phyloP scores from a whole-genome alignment of 2,797 vertebrate species.

The Eptatretus atami region DNA sequence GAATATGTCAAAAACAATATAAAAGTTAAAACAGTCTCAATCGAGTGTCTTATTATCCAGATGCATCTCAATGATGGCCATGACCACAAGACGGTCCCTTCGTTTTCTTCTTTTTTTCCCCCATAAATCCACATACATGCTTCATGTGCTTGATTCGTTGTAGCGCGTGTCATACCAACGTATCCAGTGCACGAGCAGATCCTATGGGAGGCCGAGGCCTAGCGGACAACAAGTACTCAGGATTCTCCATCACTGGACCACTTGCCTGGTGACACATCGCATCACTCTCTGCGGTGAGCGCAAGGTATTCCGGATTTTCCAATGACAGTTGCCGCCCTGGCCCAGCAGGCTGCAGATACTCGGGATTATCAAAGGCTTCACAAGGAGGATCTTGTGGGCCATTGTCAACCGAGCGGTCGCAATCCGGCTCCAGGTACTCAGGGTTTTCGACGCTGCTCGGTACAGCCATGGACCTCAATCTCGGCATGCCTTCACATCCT shows the following conservation, averaged over 20 bases:
- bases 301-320: conserved; percentile 3
- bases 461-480: neutral
- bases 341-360: neutral
- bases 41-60: no score
- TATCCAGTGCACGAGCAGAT: neutral
- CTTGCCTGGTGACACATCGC: neutral
- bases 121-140: no score
- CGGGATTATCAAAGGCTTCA: conserved; percentile 1
- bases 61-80: no score
- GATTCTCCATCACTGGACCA: conserved; percentile 27
- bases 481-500: no score
- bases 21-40: no score
- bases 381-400: neutral
- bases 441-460: conserved; percentile 3
- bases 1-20: no score
- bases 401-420: neutral
- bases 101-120: no score
- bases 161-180: conserved; percentile 1
- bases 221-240: conserved; percentile 24
- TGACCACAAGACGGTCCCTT: no score
- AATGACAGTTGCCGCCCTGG: neutral
- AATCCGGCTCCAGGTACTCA: neutral
- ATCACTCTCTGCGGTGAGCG: neutral
- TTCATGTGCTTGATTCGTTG: no score
- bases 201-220: neutral